Evolutionary conservation across 2,113 vertebrate genomes (phyloP).

Genomic region (Enhydra lutris): DNA sequence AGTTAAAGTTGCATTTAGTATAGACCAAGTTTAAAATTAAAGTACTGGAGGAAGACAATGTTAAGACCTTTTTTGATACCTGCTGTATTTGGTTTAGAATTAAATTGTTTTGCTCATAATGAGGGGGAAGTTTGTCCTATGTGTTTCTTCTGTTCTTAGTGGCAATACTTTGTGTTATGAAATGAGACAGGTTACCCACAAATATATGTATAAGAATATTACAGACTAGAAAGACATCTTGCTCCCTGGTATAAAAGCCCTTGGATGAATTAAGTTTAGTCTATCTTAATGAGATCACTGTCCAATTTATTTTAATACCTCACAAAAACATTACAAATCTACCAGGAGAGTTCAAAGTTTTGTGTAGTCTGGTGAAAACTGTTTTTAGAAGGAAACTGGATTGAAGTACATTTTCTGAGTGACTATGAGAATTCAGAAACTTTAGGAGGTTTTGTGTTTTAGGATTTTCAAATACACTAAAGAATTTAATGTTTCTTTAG

Average conservation of each 20-base stretch:
- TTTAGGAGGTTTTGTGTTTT: neutral
- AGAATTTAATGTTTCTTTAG: neutral
- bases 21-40: neutral
- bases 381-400: neutral
- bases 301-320: neutral
- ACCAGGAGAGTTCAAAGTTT: neutral
- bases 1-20: neutral
- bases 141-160: neutral
- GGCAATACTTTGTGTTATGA: neutral
- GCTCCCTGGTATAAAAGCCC: neutral
- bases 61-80: neutral
- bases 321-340: neutral
- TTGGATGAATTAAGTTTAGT: neutral
- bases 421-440: neutral
- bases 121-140: neutral
- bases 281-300: neutral
- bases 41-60: neutral
- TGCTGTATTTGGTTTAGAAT: constrained; percentile 2
- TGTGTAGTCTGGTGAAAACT: neutral
- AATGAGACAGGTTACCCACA: neutral
- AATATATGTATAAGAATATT: neutral
- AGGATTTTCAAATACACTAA: constrained; percentile 8
- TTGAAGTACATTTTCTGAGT: neutral
- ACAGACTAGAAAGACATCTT: neutral
- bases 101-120: neutral